Evolutionary conservation across 2,888 invertebrate genomes (phyloP).

Genomic region (Eupithecia subumbrata): DNA sequence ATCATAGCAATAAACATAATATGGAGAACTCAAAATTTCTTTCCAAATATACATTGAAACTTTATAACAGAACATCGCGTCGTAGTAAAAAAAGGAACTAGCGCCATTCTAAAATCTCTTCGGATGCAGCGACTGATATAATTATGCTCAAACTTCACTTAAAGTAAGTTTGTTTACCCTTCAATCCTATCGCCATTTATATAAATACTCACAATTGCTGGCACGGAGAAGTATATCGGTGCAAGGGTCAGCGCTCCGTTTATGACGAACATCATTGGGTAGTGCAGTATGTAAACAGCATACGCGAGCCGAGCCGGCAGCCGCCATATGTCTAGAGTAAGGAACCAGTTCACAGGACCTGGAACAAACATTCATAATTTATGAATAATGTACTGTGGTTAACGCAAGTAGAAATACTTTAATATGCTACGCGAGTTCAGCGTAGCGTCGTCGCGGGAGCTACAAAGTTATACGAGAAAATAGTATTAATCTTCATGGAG

Average conservation of each 20-base stretch:
- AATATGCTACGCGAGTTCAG: background rate
- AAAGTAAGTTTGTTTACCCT: no score
- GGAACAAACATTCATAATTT: conserved; percentile 8
- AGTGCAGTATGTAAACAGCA: conserved; percentile 81
- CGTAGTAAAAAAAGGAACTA: background rate
- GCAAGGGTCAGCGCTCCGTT: conserved; percentile 9
- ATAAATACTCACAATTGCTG: background rate
- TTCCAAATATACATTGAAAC: no score
- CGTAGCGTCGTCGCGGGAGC: background rate
- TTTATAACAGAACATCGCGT: background rate
- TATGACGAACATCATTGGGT: conserved; percentile 6
- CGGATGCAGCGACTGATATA: no score
- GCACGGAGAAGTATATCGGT: background rate
- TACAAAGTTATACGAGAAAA: no score
- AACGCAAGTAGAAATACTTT: background rate
- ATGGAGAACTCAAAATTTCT: no score
- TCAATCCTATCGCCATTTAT: background rate
- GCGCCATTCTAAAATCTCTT: background rate
- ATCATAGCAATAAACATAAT: background rate
- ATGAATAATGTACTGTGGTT: no score
- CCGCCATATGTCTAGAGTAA: conserved; percentile 78
- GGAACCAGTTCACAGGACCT: conserved; percentile 81
- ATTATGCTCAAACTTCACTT: no score
- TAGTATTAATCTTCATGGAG: no score
- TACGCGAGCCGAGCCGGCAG: conserved; percentile 80